Evolutionary conservation across 2,797 vertebrate species (phyloP).

Genomic region (Catostomus latipinnis): DNA sequence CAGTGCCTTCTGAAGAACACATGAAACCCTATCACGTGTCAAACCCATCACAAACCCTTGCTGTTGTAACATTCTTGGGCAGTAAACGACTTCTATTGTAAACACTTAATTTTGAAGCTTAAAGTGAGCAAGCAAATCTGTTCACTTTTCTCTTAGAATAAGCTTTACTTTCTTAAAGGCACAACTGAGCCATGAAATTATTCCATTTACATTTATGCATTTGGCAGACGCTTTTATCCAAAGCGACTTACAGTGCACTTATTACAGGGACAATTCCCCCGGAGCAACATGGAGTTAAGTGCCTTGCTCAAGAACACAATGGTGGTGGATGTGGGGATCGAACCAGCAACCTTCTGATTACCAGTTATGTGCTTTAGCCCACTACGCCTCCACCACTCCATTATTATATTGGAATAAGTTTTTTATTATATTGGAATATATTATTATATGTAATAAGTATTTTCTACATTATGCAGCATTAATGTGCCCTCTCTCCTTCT

Average conservation of each 20-base stretch:
- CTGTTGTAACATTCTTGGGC: background rate
- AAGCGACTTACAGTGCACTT: too few relatives aligned
- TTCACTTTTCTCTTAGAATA: background rate
- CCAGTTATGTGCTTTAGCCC: background rate
- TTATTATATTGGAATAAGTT: too few relatives aligned
- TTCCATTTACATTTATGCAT: too few relatives aligned
- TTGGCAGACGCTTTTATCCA: too few relatives aligned
- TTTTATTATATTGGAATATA: too few relatives aligned
- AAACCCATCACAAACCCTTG: background rate
- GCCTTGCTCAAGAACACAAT: too few relatives aligned
- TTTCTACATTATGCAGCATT: background rate
- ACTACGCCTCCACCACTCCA: too few relatives aligned
- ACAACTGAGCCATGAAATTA: background rate
- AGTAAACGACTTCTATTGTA: background rate
- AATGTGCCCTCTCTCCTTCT: background rate
- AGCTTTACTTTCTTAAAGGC: constrained; percentile 13
- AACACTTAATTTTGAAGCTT: background rate
- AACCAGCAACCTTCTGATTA: too few relatives aligned
- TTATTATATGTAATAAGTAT: background rate
- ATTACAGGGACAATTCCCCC: too few relatives aligned
- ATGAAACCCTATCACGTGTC: background rate
- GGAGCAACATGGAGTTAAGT: background rate
- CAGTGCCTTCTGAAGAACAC: constrained; percentile 27
- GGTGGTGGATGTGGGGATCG: too few relatives aligned
- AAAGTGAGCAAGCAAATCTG: background rate